Base-by-base conservation (phyloP, 1,140 invertebrate species). In the Drosophila sp. region DNA sequence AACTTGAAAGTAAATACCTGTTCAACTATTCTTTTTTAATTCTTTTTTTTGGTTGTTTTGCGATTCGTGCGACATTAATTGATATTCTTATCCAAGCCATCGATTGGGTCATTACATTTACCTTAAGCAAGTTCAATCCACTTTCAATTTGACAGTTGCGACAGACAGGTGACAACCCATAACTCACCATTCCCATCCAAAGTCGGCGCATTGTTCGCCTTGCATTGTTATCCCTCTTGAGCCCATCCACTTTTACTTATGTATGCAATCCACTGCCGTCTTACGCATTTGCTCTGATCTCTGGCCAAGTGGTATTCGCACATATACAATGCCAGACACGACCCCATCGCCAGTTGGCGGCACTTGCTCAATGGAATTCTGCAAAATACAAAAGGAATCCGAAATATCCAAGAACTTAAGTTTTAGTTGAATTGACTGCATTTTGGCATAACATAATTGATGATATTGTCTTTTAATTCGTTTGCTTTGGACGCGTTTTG, bases 381-480 rank as follows among this genome's bases (percentile, higher is more conserved):
- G 80, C 75, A 64, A 67, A 67, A 57, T 55, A 50, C 71, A 56
- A 76, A 87, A 66, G 79, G 74, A 76, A 70, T 77, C 62, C 38
- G 10, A 7, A 44, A 35, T 58, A 35, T 35, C 17, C 6, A 33
- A 58, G 56, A 23, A 58, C 7, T 27, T 10, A 1, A 8, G 4
- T 17, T 23, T 44, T 44, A 17, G n/a, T 17, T 44, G 7, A 27
- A 10, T 50, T 38, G 35, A 38, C 35, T 38, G 35, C 35, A 38
- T 11, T 79, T 79, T 73, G 72, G 70, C 83, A 91, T 85, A 91
- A 87, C 84, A 82, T 91, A 91, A 91, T 91, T 91, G 80, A 91
- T 91, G 86, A 79, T 91, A 91, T 91, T 91, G 90, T 90, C 76
- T 91, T 91, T 91, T 91, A 91, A 91, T 91, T 91, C 90, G 90